Evolutionary conservation across 23 tunicate species (phyloP), one percentile per base, ranked within the genome.

Genomic region (Trididemnum clinides): DNA sequence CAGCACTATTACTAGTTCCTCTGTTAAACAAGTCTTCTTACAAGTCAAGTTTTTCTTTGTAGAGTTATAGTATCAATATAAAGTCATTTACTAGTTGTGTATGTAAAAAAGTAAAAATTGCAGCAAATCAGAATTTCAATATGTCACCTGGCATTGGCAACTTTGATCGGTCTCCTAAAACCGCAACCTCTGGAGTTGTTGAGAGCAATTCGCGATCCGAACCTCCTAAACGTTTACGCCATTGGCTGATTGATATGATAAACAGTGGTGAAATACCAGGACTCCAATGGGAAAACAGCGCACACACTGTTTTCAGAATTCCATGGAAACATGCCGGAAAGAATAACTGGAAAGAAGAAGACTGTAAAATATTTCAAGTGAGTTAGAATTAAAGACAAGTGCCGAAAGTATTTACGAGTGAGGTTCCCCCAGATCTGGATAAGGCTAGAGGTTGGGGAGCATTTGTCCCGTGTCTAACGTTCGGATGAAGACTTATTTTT

Each of bases 281-380:
- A 15, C 82, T 95, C 34, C 83, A 78, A 63, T 95, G 99, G 99
- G 87, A 71, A 32, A 78, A 95, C 69, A 64, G 22, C 23, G 82
- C 72, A 1, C 93, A 75, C 25, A 87, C 99, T 25, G 57, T 95
- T 1, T 95, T 95, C 82, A 77, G 92, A 4, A 90, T 95, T 23
- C 99, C 99, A 2, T 95, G 99, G 99, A 95, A 95, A 64, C 99
- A 95, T 57, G 99, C 99, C 1, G 99, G 99, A 26, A 90, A 90
- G 33, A 86, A 90, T 33, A 90, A 90, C 34, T 95, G 91, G 89
- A 82, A 87, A 49, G 90, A 88, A 62, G 99, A 95, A 59, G 99
- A 95, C 51, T 95, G 95, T 50, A 77, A 77, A 34, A 90, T 95
- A 28, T 95, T 95, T 66, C 93, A 90, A 96, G 99, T 93, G 33